Conservation (phyloP, 2,113 vertebrate species). For the Proterorhinus semilunaris region DNA sequence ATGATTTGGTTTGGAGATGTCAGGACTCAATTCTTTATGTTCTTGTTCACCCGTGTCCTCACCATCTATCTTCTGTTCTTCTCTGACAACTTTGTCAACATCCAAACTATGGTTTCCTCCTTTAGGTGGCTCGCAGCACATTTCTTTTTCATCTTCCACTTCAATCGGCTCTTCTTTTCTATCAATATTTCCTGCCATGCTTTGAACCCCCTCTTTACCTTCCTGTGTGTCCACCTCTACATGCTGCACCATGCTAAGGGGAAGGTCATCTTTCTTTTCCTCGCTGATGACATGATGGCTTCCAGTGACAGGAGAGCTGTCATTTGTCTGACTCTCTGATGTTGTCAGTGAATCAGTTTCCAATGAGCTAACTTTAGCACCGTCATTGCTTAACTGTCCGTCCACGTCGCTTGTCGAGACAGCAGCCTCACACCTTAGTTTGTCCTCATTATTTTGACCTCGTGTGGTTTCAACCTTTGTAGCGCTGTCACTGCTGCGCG, state of each 20-base stretch:
- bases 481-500: constrained; percentile 33
- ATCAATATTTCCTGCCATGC: constrained; percentile 10
- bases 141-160: constrained; percentile 11
- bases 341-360: constrained; percentile 24
- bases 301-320: constrained; percentile 27
- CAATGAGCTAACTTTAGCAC: constrained; percentile 20
- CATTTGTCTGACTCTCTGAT: constrained; percentile 15
- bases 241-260: neutral
- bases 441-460: constrained; percentile 29
- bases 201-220: constrained; percentile 25
- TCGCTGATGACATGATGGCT: constrained; percentile 20
- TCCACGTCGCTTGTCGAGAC: constrained; percentile 20
- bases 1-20: constrained; percentile 30
- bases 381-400: constrained; percentile 29
- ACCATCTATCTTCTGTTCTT: constrained; percentile 16
- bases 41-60: constrained; percentile 24
- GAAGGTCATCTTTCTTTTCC: constrained; percentile 21
- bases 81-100: neutral
- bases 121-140: constrained; percentile 16
- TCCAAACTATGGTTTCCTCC: constrained; percentile 18
- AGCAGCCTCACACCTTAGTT: constrained; percentile 16
- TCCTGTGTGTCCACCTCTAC: constrained; percentile 10
- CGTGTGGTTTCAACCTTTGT: constrained; percentile 37
- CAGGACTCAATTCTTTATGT: constrained; percentile 20
- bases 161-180: constrained; percentile 24